A percentile compares a stretch with the other conserved stretches of the same genome.
These are phyloP conservation scores for Andrena trimmerana DNA, from an alignment of 2,888 invertebrate species.

Conservation along the genomic window DNA sequence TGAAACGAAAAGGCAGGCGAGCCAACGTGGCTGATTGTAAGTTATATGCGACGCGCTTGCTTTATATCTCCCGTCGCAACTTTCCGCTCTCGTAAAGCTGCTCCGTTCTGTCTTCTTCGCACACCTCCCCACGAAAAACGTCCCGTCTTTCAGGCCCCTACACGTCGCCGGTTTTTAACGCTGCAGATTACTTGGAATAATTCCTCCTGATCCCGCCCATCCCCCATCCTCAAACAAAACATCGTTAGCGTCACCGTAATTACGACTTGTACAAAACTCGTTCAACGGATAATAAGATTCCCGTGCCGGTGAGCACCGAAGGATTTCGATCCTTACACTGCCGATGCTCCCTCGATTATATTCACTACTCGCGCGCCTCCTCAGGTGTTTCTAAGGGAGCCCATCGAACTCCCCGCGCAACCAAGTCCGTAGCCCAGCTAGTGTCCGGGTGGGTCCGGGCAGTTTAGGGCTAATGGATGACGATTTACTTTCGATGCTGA, in stretches of 20 bases:
- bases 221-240: constrained; percentile 47
- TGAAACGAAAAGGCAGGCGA: constrained; percentile 74
- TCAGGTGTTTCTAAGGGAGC: background rate
- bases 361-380: background rate
- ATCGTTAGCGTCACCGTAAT: constrained; percentile 62
- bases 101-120: constrained; percentile 70
- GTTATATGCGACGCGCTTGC: constrained; percentile 84
- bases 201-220: constrained; percentile 50
- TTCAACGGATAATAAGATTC: constrained; percentile 51
- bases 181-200: constrained; percentile 64
- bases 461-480: constrained; percentile 10
- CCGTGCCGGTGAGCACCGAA: background rate
- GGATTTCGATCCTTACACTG: background rate
- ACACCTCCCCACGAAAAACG: constrained; percentile 69
- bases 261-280: constrained; percentile 46
- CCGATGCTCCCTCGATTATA: background rate
- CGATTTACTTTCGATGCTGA: constrained; percentile 33
- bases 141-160: constrained; percentile 74
- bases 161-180: constrained; percentile 68
- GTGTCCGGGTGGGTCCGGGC: background rate
- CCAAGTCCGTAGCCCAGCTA: too few relatives aligned
- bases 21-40: constrained; percentile 83
- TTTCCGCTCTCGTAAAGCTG: constrained; percentile 85
- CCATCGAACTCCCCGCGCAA: too few relatives aligned
- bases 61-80: constrained; percentile 84